Conservation (phyloP, 1,140 invertebrate species). For the Myzus persicae region DNA sequence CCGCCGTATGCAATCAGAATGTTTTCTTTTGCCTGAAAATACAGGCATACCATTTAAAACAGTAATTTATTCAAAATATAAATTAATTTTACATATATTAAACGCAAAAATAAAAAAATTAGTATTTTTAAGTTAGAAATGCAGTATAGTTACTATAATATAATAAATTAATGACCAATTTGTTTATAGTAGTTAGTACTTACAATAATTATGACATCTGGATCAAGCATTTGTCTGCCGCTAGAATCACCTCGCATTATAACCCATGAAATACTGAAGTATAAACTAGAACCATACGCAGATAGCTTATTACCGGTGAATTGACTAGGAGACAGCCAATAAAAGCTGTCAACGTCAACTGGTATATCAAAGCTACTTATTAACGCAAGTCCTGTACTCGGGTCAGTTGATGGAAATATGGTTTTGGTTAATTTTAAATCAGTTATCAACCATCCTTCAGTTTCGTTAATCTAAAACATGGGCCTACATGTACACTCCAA, state of each 20-base stretch:
- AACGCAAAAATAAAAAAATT: background rate
- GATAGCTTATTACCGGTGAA: conserved; percentile 79
- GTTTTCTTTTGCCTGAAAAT: conserved; percentile 55
- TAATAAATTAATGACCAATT: background rate
- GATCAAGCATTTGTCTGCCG: conserved; percentile 80
- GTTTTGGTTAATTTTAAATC: conserved; percentile 69
- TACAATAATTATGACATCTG: conserved; percentile 87
- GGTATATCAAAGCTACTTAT: conserved; percentile 74
- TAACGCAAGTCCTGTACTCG: conserved; percentile 68
- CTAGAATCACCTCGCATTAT: conserved; percentile 88
- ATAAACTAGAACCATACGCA: conserved; percentile 84
- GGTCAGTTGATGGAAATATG: conserved; percentile 67
- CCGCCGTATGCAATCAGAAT: conserved; percentile 44
- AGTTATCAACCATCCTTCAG: conserved; percentile 72
- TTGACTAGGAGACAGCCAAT: conserved; percentile 85
- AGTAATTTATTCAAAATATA: background rate
- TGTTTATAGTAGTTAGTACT: conserved; percentile 66
- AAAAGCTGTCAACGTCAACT: conserved; percentile 76
- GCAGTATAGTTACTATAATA: background rate
- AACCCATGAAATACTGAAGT: conserved; percentile 82
- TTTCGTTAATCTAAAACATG: conserved; percentile 67
- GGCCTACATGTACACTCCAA: background rate
- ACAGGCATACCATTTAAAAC: background rate
- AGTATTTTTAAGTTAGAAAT: background rate
- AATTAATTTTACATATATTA: background rate